These are phyloP conservation scores for Lamellibrachia satsuma DNA, from an alignment of 2,888 invertebrate species.

Conservation along the genomic window DNA sequence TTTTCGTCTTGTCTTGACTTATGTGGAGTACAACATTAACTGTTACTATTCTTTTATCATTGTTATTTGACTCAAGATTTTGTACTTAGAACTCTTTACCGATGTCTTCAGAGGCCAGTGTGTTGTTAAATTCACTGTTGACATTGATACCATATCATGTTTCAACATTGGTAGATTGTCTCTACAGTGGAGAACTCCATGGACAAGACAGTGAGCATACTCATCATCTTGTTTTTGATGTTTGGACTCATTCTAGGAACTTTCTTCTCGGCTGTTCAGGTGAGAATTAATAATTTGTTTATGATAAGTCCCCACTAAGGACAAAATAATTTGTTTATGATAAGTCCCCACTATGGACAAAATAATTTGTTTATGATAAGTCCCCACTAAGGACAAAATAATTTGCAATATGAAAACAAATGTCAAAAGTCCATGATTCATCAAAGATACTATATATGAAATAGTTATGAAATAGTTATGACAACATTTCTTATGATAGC, in stretches of 20 bases:
- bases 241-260: conserved; percentile 81
- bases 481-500: not conserved
- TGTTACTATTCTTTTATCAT: no score
- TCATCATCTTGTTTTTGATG: conserved; percentile 86
- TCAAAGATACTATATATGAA: not conserved
- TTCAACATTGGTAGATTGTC: conserved; percentile 54
- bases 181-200: conserved; percentile 67
- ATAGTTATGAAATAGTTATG: not conserved
- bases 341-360: no score
- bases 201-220: conserved; percentile 85
- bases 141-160: not conserved
- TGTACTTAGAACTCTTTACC: no score
- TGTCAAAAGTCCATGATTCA: not conserved
- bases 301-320: no score
- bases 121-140: no score
- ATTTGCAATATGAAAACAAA: not conserved
- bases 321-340: no score
- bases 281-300: conserved; percentile 59
- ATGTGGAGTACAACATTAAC: no score
- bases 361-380: no score
- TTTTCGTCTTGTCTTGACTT: no score
- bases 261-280: conserved; percentile 85
- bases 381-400: no score
- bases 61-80: no score
- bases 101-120: no score